Evolutionary conservation across 2,113 vertebrate species (phyloP).

Genomic region (Ancistrus triradiatus): DNA sequence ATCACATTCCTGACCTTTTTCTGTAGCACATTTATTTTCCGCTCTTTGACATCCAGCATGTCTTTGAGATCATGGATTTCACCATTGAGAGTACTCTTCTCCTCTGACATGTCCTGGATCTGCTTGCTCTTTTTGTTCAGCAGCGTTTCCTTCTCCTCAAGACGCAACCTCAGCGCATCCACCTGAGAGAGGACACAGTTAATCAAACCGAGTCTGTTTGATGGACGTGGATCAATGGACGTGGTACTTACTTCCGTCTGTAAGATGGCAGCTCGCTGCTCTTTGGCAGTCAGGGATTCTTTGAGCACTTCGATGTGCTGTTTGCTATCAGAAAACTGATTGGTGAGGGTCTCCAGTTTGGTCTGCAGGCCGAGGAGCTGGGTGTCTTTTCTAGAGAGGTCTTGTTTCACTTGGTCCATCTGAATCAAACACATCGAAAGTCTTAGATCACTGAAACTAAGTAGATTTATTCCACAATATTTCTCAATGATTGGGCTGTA

Average conservation of each 20-base stretch:
- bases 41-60: constrained; percentile 97
- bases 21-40: constrained; percentile 95
- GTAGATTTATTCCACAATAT: too few relatives aligned
- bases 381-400: constrained; percentile 92
- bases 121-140: constrained; percentile 98
- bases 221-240: background rate
- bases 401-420: constrained; percentile 98
- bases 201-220: background rate
- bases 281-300: constrained; percentile 95
- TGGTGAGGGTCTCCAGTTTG: constrained; percentile 93
- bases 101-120: constrained; percentile 96
- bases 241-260: constrained; percentile 88
- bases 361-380: constrained; percentile 94
- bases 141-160: constrained; percentile 95
- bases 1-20: constrained; percentile 88
- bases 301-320: constrained; percentile 97
- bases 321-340: constrained; percentile 98
- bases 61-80: constrained; percentile 98
- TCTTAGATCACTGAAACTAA: background rate
- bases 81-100: constrained; percentile 94
- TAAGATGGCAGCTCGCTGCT: constrained; percentile 93
- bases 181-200: constrained; percentile 67
- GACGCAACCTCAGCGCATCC: constrained; percentile 86
- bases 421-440: constrained; percentile 48
- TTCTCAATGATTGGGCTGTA: too few relatives aligned